Evolutionary conservation across 2,113 vertebrate species (phyloP).

Genomic region (Cairina moschata): DNA sequence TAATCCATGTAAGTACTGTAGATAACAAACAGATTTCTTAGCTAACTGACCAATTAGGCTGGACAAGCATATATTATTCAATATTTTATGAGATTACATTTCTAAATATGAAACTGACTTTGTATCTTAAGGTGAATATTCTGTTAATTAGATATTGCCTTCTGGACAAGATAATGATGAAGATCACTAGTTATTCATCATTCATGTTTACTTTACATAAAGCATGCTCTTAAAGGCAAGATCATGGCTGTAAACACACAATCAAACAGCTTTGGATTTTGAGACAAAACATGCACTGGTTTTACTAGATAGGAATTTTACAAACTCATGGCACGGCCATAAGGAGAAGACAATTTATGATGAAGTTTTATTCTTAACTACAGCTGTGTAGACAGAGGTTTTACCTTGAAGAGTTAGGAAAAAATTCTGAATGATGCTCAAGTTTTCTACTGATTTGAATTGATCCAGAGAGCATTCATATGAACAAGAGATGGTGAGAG

Average conservation of each 20-base stretch:
- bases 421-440: not conserved
- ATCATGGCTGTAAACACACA: not conserved
- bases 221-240: not conserved
- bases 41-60: not conserved
- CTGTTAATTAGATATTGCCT: not conserved
- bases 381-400: not conserved
- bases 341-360: not conserved
- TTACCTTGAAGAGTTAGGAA: not conserved
- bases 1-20: not conserved
- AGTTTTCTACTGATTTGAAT: not conserved
- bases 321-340: not conserved
- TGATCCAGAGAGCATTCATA: not conserved
- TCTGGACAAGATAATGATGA: not conserved
- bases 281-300: not conserved
- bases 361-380: not conserved
- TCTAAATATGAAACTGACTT: not conserved
- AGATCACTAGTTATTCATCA: not conserved
- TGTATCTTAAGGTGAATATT: not conserved
- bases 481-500: not conserved
- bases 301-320: not conserved
- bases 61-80: not conserved
- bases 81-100: not conserved
- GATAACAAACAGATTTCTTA: not conserved
- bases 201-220: not conserved
- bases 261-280: not conserved